Evolutionary conservation across 64 coral and sea anemone species (phyloP).

Genomic region (Montipora efflorescens): DNA sequence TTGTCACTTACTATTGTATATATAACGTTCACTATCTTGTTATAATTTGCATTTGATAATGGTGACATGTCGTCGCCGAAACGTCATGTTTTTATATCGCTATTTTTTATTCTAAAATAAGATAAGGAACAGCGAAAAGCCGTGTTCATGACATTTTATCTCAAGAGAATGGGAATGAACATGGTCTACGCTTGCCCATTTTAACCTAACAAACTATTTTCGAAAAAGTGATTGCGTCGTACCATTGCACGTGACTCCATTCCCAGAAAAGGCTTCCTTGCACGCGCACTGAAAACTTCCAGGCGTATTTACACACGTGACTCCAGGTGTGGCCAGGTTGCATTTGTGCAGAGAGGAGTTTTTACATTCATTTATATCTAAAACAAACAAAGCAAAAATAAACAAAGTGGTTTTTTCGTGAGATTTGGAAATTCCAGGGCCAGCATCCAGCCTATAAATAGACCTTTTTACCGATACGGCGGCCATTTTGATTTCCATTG

Average conservation of each 20-base stretch:
- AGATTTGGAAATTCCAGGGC: background rate
- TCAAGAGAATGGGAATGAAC: no score
- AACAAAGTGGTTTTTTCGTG: background rate
- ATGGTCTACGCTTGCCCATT: no score
- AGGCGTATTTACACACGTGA: conserved; percentile 27
- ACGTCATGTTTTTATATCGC: no score
- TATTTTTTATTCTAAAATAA: no score
- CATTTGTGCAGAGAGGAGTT: conserved; percentile 12
- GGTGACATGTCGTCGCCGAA: no score
- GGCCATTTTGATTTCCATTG: no score
- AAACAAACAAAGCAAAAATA: background rate
- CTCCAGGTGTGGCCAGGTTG: background rate
- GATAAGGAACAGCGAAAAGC: no score
- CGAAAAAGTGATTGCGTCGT: background rate
- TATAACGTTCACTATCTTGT: no score
- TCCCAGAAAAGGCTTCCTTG: background rate
- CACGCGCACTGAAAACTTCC: conserved; percentile 38
- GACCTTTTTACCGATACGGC: no score
- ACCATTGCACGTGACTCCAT: conserved; percentile 44
- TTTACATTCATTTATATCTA: conserved; percentile 40
- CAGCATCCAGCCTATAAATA: no score
- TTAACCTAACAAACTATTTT: background rate
- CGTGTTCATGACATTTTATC: background rate
- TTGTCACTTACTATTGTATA: no score
- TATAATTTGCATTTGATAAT: no score